These are phyloP conservation scores for Cyclopterus lumpus DNA, from an alignment of 2,797 vertebrate species.

Conservation along the genomic window DNA sequence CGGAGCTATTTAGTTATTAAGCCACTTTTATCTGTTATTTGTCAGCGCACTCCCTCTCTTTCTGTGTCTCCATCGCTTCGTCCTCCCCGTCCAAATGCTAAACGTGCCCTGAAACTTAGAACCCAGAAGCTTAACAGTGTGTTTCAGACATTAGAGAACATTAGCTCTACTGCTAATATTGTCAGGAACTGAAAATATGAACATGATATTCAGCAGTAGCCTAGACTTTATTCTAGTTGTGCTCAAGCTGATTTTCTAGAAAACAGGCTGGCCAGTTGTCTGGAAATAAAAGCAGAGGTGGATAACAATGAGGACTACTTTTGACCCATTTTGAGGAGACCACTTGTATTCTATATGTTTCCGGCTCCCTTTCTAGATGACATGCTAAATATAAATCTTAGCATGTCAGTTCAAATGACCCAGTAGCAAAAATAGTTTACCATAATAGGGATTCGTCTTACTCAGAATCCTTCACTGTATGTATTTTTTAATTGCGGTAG, in stretches of 20 bases:
- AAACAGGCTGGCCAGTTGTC: neutral
- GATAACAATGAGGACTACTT: neutral
- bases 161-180: neutral
- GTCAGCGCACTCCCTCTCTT: neutral
- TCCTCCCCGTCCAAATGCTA: neutral
- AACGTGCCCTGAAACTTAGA: neutral
- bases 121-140: neutral
- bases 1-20: constrained; percentile 53
- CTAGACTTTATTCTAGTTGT: neutral
- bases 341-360: neutral
- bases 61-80: neutral
- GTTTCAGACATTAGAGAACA: constrained; percentile 19
- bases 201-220: neutral
- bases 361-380: neutral
- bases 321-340: neutral
- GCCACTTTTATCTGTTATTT: constrained; percentile 35
- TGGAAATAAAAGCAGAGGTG: neutral
- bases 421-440: neutral
- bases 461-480: neutral
- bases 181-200: neutral
- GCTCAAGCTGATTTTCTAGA: neutral
- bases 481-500: neutral
- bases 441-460: neutral
- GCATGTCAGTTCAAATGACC: neutral
- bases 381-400: neutral